Percentiles rank a stretch among this genome's conserved stretches.
Evolutionary conservation across 2,113 vertebrate genomes (phyloP).

Genomic region (Haplotaxodon microlepis): DNA sequence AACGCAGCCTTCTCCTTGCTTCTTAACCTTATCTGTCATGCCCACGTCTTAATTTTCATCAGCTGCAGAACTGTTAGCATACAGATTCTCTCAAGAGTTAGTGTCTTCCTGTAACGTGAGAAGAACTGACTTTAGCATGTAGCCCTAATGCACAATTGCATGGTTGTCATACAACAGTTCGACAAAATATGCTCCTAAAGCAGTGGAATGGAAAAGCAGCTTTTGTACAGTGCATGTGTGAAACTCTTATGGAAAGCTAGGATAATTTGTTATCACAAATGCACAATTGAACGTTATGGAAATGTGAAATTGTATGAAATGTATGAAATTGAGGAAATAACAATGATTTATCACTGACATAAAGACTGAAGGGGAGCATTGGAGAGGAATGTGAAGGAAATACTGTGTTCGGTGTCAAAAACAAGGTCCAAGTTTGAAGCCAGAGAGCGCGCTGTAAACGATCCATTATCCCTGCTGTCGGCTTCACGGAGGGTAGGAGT

Average conservation of each 20-base stretch:
- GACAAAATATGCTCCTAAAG: not conserved
- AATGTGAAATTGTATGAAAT: not conserved
- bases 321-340: slow-evolving; percentile 22
- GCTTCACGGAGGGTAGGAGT: slow-evolving; percentile 12
- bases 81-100: not conserved
- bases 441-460: not conserved
- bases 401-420: not conserved
- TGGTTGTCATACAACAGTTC: slow-evolving; percentile 26
- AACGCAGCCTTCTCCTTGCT: not conserved
- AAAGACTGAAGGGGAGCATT: not conserved
- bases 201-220: not conserved
- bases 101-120: not conserved
- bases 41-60: slow-evolving; percentile 32
- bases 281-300: not conserved
- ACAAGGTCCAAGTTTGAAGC: not conserved
- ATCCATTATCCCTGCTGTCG: slow-evolving; percentile 5
- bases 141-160: slow-evolving; percentile 10
- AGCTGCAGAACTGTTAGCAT: slow-evolving; percentile 13
- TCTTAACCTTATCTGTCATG: slow-evolving; percentile 26
- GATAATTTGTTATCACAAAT: not conserved
- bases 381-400: slow-evolving; percentile 12
- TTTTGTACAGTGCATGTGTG: not conserved
- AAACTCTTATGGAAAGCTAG: not conserved
- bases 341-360: slow-evolving; percentile 30
- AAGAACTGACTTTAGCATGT: not conserved